Base-by-base conservation (phyloP, 2,888 invertebrate genomes). In the Cantharis rustica region DNA sequence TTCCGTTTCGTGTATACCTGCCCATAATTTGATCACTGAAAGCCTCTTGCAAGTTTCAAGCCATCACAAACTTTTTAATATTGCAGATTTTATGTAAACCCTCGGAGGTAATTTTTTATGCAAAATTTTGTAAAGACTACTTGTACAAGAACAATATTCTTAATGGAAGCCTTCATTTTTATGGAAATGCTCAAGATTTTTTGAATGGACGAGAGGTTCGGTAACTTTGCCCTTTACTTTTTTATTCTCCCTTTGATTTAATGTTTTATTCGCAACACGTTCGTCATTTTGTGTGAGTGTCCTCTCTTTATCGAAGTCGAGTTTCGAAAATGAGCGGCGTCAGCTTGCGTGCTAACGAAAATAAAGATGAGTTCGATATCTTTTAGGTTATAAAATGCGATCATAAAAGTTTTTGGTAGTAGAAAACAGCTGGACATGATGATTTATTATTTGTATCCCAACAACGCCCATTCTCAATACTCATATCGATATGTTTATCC, bases 331-430 rank as follows among this genome's bases (percentile, higher is more conserved):
- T 72, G 77, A 77, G 69, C 77, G 72, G 68, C 77, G 77, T 77
- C 77, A 77, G 77, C 77, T 75, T 75, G 77, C 20, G 77, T 62
- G 72, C 77, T 77, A 77, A 77, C 77, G 77, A 77, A 77, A 77
- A 77, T 77, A 77, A 69, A 77, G 74, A 74, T 74, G 68, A 71
- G 74, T 74, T 69, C 66, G 74, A 77, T 77, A 76, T 77, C 77
- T 77, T 66, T 69, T 66, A 23, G 72, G 74, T 74, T 74, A 77
- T 77, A 77, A 77, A 73, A 74, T 71, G 61, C 26, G 17, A 74
- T 74, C 70, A 27, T 74, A 74, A 74, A 74, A 74, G 61, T 61
- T 74, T 20, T 23, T 16, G 69, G 73, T 71, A 75, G 71, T 71
- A 66, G 68, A 26, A 68, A 72, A 68, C 71, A 73, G 72, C 74